A percentile compares a stretch with the other conserved stretches of the same genome.
Conservation (phyloP, 2,113 vertebrate genomes). For the Odontesthes bonariensis region DNA sequence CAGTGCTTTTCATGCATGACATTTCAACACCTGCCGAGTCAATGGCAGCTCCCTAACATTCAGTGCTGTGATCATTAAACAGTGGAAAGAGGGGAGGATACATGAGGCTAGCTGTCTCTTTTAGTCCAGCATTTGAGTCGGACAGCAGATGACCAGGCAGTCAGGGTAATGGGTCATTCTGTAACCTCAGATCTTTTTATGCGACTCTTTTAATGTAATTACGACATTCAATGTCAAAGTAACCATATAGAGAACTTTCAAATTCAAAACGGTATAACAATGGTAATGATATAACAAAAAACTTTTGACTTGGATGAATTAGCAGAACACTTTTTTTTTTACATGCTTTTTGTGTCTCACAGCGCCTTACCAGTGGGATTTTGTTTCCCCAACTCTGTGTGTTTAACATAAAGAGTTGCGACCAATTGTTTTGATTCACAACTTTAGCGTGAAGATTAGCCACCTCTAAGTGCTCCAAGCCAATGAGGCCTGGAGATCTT, state of each 20-base stretch:
- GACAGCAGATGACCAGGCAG: background rate
- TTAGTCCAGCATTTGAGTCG: background rate
- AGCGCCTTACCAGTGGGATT: background rate
- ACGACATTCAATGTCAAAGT: background rate
- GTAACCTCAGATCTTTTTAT: background rate
- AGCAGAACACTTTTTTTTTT: background rate
- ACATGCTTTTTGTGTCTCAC: background rate
- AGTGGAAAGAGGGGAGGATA: background rate
- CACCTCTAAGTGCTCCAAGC: slow-evolving; percentile 15
- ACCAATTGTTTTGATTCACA: slow-evolving; percentile 45
- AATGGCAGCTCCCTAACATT: slow-evolving; percentile 5
- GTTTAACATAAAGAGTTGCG: slow-evolving; percentile 38
- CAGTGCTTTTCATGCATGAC: background rate
- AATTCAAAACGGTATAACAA: background rate
- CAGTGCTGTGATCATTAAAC: background rate
- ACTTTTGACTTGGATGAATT: background rate
- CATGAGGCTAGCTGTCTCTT: background rate
- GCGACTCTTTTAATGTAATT: background rate
- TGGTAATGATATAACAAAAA: background rate
- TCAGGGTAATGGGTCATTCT: background rate
- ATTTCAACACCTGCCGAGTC: slow-evolving; percentile 18
- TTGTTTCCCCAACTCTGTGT: slow-evolving; percentile 11
- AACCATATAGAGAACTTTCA: background rate
- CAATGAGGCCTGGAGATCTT: slow-evolving; percentile 23
- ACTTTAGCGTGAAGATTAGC: slow-evolving; percentile 27